Percentiles rank a stretch among this genome's conserved stretches.
These are phyloP conservation scores for Drosophila subsilvestris DNA, from an alignment of 2,888 invertebrate species.

Conservation along the genomic window DNA sequence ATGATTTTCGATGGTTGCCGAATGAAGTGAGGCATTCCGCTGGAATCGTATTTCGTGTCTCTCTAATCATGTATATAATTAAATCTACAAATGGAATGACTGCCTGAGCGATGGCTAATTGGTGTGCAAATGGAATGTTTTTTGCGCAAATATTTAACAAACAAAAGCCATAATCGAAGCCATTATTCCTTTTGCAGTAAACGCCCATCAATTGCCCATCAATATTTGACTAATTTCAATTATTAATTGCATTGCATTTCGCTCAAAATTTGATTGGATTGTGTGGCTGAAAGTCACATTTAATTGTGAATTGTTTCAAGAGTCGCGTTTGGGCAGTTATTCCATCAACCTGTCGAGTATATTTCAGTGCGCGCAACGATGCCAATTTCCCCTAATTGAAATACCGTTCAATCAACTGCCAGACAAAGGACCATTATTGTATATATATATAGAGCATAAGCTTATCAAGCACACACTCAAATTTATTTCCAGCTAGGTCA, in stretches of 20 bases:
- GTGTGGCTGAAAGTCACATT: background rate
- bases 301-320: constrained; percentile 6
- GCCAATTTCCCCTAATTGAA: constrained; percentile 25
- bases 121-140: constrained; percentile 21
- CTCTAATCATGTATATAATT: constrained; percentile 41
- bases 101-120: constrained; percentile 20
- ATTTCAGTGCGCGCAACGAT: background rate
- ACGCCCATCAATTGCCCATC: background rate
- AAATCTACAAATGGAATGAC: constrained; percentile 26
- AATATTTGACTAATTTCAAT: background rate
- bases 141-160: constrained; percentile 1
- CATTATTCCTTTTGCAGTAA: background rate
- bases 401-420: constrained; percentile 22
- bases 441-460: constrained; percentile 24
- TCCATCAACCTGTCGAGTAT: constrained; percentile 17
- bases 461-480: constrained; percentile 35
- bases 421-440: constrained; percentile 30
- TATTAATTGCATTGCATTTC: background rate
- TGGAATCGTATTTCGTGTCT: constrained; percentile 22
- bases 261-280: background rate
- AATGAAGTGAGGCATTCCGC: too few relatives aligned
- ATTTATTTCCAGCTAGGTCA: constrained; percentile 35
- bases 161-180: background rate
- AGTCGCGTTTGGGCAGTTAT: constrained; percentile 3
- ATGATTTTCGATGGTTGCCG: constrained; percentile 40